These are phyloP conservation scores for Acestrorhynchus altus DNA, from an alignment of 2,797 vertebrate species.

Conservation along the genomic window DNA sequence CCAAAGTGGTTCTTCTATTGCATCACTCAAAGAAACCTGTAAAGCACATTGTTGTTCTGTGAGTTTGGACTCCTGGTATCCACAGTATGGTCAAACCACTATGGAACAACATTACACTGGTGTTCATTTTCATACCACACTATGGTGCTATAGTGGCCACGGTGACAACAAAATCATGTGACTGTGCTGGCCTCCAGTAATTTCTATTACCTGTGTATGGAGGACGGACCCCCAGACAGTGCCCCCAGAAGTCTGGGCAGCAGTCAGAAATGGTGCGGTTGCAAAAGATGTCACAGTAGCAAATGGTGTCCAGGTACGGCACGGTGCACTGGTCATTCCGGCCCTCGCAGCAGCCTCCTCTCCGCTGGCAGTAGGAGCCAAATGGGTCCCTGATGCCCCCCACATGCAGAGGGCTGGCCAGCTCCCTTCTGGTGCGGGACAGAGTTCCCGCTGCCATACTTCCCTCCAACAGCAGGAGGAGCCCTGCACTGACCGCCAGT, in stretches of 20 bases:
- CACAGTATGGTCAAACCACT: no score
- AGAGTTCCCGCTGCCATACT: conserved; percentile 58
- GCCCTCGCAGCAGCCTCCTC: conserved; percentile 88
- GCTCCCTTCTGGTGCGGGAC: conserved; percentile 82
- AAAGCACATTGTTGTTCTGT: no score
- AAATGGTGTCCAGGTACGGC: conserved; percentile 93
- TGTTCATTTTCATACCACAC: no score
- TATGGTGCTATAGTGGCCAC: no score
- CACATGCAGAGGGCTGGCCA: conserved; percentile 84
- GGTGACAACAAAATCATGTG: no score
- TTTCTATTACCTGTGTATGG: conserved; percentile 72
- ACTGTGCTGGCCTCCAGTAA: background rate
- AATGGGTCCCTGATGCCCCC: conserved; percentile 88
- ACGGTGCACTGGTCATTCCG: conserved; percentile 89
- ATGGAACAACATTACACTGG: no score
- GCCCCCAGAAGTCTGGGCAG: conserved; percentile 97
- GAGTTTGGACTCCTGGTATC: no score
- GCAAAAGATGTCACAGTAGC: conserved; percentile 98
- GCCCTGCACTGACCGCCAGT: conserved; percentile 61
- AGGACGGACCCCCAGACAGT: conserved; percentile 80
- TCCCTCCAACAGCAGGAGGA: conserved; percentile 72
- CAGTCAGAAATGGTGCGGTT: conserved; percentile 96
- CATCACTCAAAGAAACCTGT: no score
- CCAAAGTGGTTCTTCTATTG: no score
- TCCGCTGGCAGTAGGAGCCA: conserved; percentile 88